Percentiles rank a stretch among this genome's conserved stretches.
Evolutionary conservation across 2,888 invertebrate genomes (phyloP).

Genomic region (Gari tellinella): DNA sequence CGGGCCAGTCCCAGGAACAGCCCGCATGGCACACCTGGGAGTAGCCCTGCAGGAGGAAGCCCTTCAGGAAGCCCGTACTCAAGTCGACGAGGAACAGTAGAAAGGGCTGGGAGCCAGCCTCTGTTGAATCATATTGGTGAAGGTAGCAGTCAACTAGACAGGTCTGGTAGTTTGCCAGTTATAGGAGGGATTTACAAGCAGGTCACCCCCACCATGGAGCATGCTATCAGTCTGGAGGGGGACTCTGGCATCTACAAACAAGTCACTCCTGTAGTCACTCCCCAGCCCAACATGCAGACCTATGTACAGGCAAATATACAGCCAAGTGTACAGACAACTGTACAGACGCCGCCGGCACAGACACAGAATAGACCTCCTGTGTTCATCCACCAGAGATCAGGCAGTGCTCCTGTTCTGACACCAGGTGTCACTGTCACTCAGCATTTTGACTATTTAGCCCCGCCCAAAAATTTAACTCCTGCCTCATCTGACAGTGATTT

Average conservation of each 20-base stretch:
- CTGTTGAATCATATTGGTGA: conserved; percentile 63
- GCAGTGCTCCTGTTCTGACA: conserved; percentile 76
- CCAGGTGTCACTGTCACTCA: conserved; percentile 56
- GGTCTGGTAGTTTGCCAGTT: conserved; percentile 85
- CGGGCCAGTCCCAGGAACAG: conserved; percentile 26
- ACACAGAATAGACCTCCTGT: conserved; percentile 23
- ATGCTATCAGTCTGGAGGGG: conserved; percentile 12
- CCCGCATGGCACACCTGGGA: conserved; percentile 59
- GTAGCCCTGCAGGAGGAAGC: conserved; percentile 69
- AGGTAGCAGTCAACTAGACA: conserved; percentile 55
- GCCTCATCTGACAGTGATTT: conserved; percentile 78
- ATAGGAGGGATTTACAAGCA: conserved; percentile 54
- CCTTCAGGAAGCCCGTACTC: conserved; percentile 71
- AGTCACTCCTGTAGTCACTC: conserved; percentile 28
- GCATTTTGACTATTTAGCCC: conserved; percentile 49
- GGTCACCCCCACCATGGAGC: conserved; percentile 20
- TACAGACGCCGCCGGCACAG: conserved; percentile 11
- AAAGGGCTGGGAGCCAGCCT: conserved; percentile 80
- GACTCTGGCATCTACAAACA: conserved; percentile 44
- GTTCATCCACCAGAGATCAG: conserved; percentile 72
- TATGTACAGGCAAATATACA: background rate
- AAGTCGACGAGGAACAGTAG: conserved; percentile 56
- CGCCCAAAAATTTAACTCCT: conserved; percentile 50
- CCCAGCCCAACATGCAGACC: conserved; percentile 21
- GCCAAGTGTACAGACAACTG: background rate